Percentiles rank a stretch among this genome's conserved stretches.
Evolutionary conservation across 1,140 invertebrate species (phyloP).

Genomic region (Drosophila sp.): DNA sequence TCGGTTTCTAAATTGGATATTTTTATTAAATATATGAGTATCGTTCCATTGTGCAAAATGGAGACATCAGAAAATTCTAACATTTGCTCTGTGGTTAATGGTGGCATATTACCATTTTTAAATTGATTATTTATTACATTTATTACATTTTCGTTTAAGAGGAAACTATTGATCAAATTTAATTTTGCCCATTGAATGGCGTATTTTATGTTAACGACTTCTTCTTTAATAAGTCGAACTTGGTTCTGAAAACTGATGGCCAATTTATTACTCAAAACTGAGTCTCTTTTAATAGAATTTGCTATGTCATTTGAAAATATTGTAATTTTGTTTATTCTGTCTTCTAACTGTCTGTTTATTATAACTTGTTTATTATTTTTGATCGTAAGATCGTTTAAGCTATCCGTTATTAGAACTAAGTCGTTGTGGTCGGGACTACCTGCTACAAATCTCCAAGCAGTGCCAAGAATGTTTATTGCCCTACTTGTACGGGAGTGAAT

Average conservation of each 20-base stretch:
- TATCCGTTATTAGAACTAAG: no score
- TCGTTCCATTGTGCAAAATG: slow-evolving; percentile 1
- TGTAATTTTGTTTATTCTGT: slow-evolving; percentile 1
- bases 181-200: not conserved
- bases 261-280: not conserved
- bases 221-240: slow-evolving; percentile 6
- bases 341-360: not conserved
- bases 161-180: not conserved
- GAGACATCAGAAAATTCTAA: not conserved
- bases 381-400: not conserved
- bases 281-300: not conserved
- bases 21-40: not conserved
- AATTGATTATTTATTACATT: slow-evolving; percentile 1
- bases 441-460: not conserved
- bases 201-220: slow-evolving; percentile 2
- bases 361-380: slow-evolving; percentile 4
- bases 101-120: not conserved
- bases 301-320: not conserved
- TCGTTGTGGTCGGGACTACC: not conserved
- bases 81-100: not conserved
- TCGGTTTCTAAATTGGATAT: not conserved
- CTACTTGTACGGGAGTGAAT: no score
- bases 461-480: not conserved
- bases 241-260: slow-evolving; percentile 12
- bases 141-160: slow-evolving; percentile 1